Base-by-base conservation (phyloP, 2,888 invertebrate genomes). In the Phaonia tiefii region DNA sequence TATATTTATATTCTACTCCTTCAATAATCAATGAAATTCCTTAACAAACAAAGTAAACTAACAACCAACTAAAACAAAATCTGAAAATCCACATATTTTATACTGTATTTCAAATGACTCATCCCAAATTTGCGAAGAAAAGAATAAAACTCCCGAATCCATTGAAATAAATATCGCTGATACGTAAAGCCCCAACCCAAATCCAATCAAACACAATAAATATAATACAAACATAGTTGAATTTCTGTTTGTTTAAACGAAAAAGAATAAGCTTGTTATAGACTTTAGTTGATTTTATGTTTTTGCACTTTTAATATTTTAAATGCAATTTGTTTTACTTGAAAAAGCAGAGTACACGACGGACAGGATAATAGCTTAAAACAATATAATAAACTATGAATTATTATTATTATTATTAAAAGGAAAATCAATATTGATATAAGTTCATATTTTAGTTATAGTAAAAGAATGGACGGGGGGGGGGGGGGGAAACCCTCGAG, bases 251-350 rank as follows among this genome's bases (percentile, higher is more conserved):
- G 25, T 54, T 11, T 25, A 54, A 20, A 10, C 22, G 25, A 42
- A 51, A 42, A 63, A 31, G 26, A 5, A 46, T 39, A 22, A 10
- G 73, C 73, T 80, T 80, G 80, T 76, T 76, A 76, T 73, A 73
- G 65, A 42, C 73, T 75, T 76, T 65, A 76, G 75, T 76, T 80
- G 56, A 80, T 58, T 63, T 65, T n/a, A n/a, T 70, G 65, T 80
- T 80, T 79, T 71, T 56, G 8, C 17, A 42, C 25, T 42, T 31
- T 25, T 8, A 46, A 31, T 71, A 70, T 66, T 65, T 69, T 67
- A n/a, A 31, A 44, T 65, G 63, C 66, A 60, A 60, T 60, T 37
- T 70, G 13, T 5, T 71, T 77, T 72, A 39, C 15, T 65, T 67
- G 63, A 51, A 54, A 63, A 67, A 13, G 26, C 67, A 58, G 20